Evolutionary conservation across 2,888 invertebrate species (phyloP).

Genomic region (Phalera bucephala): DNA sequence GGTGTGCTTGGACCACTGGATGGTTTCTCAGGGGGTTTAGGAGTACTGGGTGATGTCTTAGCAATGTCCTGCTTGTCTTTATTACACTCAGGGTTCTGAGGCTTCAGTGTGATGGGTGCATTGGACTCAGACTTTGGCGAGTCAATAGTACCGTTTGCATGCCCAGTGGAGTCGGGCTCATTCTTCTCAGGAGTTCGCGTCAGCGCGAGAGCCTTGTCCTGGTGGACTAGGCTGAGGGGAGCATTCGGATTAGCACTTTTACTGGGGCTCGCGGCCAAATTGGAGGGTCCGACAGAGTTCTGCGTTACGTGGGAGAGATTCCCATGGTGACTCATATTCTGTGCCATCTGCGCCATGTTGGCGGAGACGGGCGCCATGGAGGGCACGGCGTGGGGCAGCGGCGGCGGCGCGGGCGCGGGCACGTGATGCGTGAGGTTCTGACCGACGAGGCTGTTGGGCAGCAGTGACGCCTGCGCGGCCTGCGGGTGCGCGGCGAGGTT

Average conservation of each 20-base stretch:
- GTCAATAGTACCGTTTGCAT: conserved; percentile 72
- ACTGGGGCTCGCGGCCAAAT: conserved; percentile 58
- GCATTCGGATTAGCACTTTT: conserved; percentile 60
- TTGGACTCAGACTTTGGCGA: conserved; percentile 62
- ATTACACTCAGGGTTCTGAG: conserved; percentile 64
- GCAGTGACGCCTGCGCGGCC: conserved; percentile 67
- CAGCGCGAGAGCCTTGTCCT: conserved; percentile 71
- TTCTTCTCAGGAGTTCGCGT: conserved; percentile 75
- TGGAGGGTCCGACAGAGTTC: conserved; percentile 59
- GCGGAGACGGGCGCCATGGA: conserved; percentile 79
- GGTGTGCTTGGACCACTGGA: conserved; percentile 52
- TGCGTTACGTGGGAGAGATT: conserved; percentile 73
- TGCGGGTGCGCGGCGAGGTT: conserved; percentile 70
- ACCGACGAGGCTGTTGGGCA: conserved; percentile 56
- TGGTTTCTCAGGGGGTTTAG: conserved; percentile 71
- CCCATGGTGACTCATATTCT: conserved; percentile 80
- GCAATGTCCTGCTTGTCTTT: conserved; percentile 73
- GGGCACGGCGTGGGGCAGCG: conserved; percentile 62
- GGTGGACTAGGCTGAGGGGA: conserved; percentile 68
- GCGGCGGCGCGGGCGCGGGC: conserved; percentile 53
- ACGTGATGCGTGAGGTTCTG: conserved; percentile 69
- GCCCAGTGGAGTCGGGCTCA: conserved; percentile 66
- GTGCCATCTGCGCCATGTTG: conserved; percentile 80
- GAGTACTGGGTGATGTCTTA: conserved; percentile 72
- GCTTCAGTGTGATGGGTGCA: conserved; percentile 56